Evolutionary conservation across 2,797 vertebrate genomes (phyloP).

Genomic region (Euthynnus affinis): DNA sequence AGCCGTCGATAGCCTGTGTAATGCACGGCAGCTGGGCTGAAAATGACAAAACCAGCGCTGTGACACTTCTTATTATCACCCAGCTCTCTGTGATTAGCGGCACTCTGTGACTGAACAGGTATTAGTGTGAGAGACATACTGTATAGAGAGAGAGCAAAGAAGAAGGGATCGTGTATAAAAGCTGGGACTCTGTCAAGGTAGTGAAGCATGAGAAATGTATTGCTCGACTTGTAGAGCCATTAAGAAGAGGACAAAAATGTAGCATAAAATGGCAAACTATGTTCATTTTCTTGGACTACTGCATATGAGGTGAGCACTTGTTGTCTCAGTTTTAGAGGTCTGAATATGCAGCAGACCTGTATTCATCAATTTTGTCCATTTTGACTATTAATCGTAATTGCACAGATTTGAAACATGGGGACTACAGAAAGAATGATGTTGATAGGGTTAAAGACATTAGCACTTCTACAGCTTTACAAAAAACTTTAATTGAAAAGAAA

Average conservation of each 20-base stretch:
- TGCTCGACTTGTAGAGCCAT: conserved; percentile 12
- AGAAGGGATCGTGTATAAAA: not conserved
- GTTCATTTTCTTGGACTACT: not conserved
- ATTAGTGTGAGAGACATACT: conserved; percentile 20
- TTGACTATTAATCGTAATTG: not conserved
- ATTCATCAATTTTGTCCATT: conserved; percentile 19
- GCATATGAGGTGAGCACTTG: not conserved
- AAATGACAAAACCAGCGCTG: conserved; percentile 46
- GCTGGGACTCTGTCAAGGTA: not conserved
- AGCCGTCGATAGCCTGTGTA: conserved; percentile 52
- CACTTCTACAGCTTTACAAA: not conserved
- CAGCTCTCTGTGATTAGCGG: conserved; percentile 53
- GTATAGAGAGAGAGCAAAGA: not conserved
- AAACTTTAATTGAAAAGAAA: not conserved
- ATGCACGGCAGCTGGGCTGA: conserved; percentile 67
- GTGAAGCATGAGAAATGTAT: conserved; percentile 22
- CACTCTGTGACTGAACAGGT: conserved; percentile 43
- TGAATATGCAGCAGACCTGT: not conserved
- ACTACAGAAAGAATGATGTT: conserved; percentile 6
- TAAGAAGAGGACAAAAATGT: conserved; percentile 4
- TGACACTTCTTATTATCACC: conserved; percentile 74
- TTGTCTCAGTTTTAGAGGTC: not conserved
- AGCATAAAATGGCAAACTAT: conserved; percentile 20
- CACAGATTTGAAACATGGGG: not conserved
- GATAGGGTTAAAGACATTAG: not conserved